phyloP scores from a whole-genome alignment of 2,888 invertebrate genomes.

The Dioctria rufipes region DNA sequence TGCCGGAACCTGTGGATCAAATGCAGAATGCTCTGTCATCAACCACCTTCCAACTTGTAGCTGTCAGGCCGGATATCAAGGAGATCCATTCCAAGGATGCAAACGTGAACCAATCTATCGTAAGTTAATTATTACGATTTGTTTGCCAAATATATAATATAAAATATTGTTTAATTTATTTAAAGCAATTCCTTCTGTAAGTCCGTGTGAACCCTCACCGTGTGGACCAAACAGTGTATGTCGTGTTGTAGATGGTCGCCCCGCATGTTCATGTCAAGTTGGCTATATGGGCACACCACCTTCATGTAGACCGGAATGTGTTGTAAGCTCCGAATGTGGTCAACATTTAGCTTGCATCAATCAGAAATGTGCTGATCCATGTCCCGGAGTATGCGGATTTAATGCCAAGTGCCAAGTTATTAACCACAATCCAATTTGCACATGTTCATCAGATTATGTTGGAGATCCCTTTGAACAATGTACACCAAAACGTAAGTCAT shows the following conservation, averaged over 20 bases:
- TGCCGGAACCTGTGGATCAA: constrained; percentile 85
- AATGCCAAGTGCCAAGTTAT: constrained; percentile 85
- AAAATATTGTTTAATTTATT: not conserved
- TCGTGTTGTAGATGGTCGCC: constrained; percentile 79
- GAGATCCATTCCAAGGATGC: constrained; percentile 88
- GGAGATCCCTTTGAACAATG: constrained; percentile 87
- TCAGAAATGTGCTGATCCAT: constrained; percentile 84
- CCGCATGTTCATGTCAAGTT: constrained; percentile 83
- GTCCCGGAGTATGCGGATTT: constrained; percentile 82
- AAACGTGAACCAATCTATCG: constrained; percentile 74
- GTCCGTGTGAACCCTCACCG: constrained; percentile 84
- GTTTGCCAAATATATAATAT: not conserved
- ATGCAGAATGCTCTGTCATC: constrained; percentile 86
- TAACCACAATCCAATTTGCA: constrained; percentile 86
- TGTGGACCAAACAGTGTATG: constrained; percentile 87
- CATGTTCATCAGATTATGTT: constrained; percentile 78
- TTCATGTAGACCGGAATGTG: constrained; percentile 83
- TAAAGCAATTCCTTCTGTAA: constrained; percentile 68
- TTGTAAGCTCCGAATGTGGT: constrained; percentile 84
- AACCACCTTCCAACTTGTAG: constrained; percentile 89
- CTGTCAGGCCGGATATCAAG: constrained; percentile 82
- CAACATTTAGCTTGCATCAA: constrained; percentile 83
- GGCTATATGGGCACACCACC: constrained; percentile 84
- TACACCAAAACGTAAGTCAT: constrained; percentile 68
- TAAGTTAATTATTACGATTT: constrained; percentile 69